These are phyloP conservation scores for Pantherophis guttatus DNA, from an alignment of 2,113 vertebrate genomes.

Conservation along the genomic window DNA sequence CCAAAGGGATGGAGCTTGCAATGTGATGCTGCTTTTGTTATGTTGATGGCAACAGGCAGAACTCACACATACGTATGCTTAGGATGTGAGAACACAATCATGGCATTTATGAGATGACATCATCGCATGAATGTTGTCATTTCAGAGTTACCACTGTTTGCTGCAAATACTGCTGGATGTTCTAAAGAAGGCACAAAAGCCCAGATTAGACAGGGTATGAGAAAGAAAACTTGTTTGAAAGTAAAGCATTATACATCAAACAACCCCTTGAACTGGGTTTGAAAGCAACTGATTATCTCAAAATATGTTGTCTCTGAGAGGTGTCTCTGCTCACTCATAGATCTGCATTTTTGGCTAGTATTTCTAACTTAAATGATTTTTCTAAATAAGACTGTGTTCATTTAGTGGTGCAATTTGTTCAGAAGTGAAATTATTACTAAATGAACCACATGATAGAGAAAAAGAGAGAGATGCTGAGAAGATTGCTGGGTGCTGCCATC, in stretches of 20 bases:
- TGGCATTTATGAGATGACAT: background rate
- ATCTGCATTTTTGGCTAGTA: background rate
- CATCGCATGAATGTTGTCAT: background rate
- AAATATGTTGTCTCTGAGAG: background rate
- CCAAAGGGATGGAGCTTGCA: background rate
- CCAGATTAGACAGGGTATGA: background rate
- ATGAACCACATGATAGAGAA: background rate
- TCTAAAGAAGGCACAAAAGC: background rate
- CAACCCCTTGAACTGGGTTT: background rate
- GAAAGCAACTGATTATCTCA: background rate
- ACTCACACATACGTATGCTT: background rate
- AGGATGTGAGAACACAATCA: background rate
- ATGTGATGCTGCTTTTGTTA: background rate
- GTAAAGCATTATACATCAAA: background rate
- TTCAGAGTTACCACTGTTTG: background rate
- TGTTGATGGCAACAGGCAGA: background rate
- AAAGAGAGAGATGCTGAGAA: background rate
- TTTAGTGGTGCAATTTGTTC: background rate
- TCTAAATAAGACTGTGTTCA: background rate
- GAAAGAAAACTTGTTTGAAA: background rate
- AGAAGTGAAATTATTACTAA: background rate
- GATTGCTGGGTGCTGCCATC: background rate
- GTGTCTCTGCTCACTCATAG: background rate
- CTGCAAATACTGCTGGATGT: background rate
- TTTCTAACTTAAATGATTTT: background rate